Evolutionary conservation across 2,888 invertebrate genomes (phyloP), one percentile per base, ranked within the genome.

Genomic region (Dichetophora obliterata): DNA sequence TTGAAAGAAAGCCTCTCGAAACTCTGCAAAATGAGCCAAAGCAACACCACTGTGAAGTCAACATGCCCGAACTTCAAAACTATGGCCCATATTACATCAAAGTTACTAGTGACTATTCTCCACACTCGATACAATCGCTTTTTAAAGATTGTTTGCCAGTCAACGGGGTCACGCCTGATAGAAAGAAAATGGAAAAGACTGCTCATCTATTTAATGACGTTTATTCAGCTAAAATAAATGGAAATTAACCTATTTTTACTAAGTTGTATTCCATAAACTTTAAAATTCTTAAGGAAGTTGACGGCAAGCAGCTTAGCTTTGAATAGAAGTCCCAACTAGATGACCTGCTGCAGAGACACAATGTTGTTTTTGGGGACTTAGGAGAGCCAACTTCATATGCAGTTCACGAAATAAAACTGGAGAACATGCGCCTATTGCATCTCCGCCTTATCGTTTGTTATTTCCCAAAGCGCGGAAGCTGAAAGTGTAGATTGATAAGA

Each of bases 401-500:
- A 8, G 37, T 37, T 8, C 37, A 37, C 8, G 37, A 37, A 37
- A 37, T 37, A 37, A 37, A 37, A 37, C 37, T 8, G 37, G 37
- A 37, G 8, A 8, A 6, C 37, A 37, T 6, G 37, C 4, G 37
- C 37, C 37, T 8, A 37, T 37, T n/a, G 69, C 77, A 8, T 37
- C 37, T 8, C 37, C 4, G 6, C 6, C 37, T 3, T 37, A 37
- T 37, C 37, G 6, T 1, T 52, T 79, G 34, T 73, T 75, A 24
- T 69, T 70, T 50, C 65, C 37, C 16, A 66, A 70, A 66, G 43
- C 48, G 11, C 24, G n/a, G 5, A 61, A 78, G 34, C 43, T 76
- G 19, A 37, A 57, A 50, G 52, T 74, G 43, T 85, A 87, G 76
- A n/a, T 88, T 0, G 82, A 85, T 5, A 77, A 82, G 63, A 73